A percentile compares a stretch with the other conserved stretches of the same genome.
Conservation (phyloP, 2,113 vertebrate genomes). For the Microtus ochrogaster region DNA sequence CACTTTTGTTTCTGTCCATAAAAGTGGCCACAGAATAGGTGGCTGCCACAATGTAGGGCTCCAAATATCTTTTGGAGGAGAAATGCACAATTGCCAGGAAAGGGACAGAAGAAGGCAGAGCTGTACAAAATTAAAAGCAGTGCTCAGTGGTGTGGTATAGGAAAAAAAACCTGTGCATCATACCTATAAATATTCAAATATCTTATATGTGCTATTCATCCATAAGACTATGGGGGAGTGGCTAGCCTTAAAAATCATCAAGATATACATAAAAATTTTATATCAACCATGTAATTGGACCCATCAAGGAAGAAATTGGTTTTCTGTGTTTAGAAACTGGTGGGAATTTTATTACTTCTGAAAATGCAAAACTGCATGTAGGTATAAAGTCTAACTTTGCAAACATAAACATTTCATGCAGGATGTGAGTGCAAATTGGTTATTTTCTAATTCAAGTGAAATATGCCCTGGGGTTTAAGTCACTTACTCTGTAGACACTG, state of each 20-base stretch:
- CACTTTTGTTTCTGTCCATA: not conserved
- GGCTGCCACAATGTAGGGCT: not conserved
- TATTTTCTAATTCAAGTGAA: not conserved
- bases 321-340: slow-evolving; percentile 58
- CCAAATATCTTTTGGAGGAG: not conserved
- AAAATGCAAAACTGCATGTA: slow-evolving; percentile 59
- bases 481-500: not conserved
- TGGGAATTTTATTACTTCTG: slow-evolving; percentile 67
- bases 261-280: slow-evolving; percentile 66
- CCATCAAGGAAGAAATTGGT: slow-evolving; percentile 71
- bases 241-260: slow-evolving; percentile 56
- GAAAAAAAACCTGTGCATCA: not conserved
- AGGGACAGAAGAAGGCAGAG: not conserved
- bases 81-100: not conserved
- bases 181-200: not conserved
- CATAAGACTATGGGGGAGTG: slow-evolving; percentile 48
- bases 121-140: not conserved
- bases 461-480: not conserved
- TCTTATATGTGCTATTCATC: not conserved
- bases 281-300: slow-evolving; percentile 69
- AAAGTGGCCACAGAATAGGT: not conserved
- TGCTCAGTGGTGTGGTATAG: not conserved
- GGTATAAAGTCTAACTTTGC: slow-evolving; percentile 2
- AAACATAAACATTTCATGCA: not conserved
- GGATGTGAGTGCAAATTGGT: not conserved